These are phyloP conservation scores for Orestias chungarensis DNA, from an alignment of 2,797 vertebrate genomes.

Conservation along the genomic window DNA sequence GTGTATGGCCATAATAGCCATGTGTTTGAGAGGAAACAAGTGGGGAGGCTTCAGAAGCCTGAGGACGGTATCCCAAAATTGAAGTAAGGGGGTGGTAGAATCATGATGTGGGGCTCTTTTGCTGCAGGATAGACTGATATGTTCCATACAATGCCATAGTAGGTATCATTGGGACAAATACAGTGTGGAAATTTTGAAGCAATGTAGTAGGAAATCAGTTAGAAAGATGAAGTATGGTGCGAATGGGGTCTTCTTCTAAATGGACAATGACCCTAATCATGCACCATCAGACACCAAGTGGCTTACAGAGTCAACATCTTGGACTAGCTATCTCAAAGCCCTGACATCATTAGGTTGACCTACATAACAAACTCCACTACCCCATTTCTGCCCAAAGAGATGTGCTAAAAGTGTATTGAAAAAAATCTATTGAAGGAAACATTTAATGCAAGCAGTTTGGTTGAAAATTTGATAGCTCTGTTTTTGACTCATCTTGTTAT, in stretches of 20 bases:
- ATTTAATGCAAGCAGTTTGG: not conserved
- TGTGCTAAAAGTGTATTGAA: not conserved
- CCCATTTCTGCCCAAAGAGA: not conserved
- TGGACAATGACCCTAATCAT: not conserved
- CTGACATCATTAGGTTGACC: not conserved
- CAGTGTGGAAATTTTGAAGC: not conserved
- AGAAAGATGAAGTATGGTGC: not conserved
- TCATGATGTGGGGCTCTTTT: not conserved
- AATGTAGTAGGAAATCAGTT: not conserved
- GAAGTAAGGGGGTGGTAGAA: not conserved
- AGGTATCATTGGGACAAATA: not conserved
- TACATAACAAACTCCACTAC: not conserved
- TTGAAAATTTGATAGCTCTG: not conserved
- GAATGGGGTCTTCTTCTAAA: not conserved
- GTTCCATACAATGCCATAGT: not conserved
- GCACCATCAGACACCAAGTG: not conserved
- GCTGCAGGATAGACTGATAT: not conserved
- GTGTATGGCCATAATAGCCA: not conserved
- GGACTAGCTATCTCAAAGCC: not conserved
- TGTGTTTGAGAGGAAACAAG: not conserved
- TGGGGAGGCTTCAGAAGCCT: not conserved
- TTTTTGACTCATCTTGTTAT: not conserved
- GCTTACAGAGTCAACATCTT: not conserved
- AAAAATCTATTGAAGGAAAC: not conserved
- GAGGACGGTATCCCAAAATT: not conserved